These are phyloP conservation scores for Thereuonema tuberculata DNA, from an alignment of 1,140 invertebrate species.

Conservation along the genomic window DNA sequence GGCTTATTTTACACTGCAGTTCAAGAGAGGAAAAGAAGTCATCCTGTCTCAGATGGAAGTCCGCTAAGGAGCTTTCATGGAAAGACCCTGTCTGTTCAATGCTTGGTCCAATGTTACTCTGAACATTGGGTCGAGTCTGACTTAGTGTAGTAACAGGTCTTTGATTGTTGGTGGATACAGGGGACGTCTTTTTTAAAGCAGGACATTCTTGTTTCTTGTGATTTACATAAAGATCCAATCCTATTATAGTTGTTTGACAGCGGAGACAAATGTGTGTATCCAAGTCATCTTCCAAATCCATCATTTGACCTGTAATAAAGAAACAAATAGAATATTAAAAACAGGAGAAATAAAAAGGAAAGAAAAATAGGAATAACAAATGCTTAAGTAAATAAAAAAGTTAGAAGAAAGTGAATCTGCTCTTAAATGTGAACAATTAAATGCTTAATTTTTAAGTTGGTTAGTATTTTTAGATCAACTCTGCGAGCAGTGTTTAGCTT, in stretches of 20 bases:
- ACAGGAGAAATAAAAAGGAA: too few relatives aligned
- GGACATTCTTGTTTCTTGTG: constrained; percentile 47
- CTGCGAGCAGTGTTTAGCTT: too few relatives aligned
- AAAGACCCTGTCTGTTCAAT: background rate
- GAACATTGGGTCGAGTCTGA: background rate
- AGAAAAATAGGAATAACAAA: too few relatives aligned
- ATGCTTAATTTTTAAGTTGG: too few relatives aligned
- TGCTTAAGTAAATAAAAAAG: too few relatives aligned
- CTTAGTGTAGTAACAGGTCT: background rate
- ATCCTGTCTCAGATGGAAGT: constrained; percentile 1
- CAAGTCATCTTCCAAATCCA: constrained; percentile 40
- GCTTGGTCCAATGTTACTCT: background rate
- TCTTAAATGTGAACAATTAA: too few relatives aligned
- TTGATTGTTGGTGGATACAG: background rate
- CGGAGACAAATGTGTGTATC: constrained; percentile 73
- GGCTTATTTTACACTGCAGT: constrained; percentile 8
- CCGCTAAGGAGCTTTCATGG: background rate
- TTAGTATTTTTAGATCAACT: too few relatives aligned
- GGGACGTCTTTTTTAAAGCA: constrained; percentile 25
- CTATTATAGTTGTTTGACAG: constrained; percentile 61
- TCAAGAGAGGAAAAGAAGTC: constrained; percentile 3
- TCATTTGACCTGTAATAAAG: too few relatives aligned
- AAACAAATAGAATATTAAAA: too few relatives aligned
- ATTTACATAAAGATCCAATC: constrained; percentile 63
- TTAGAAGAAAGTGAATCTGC: too few relatives aligned